Percentiles rank a stretch among this genome's conserved stretches.
Evolutionary conservation across 2,888 invertebrate genomes (phyloP).

Genomic region (Galerucella nymphaeae): DNA sequence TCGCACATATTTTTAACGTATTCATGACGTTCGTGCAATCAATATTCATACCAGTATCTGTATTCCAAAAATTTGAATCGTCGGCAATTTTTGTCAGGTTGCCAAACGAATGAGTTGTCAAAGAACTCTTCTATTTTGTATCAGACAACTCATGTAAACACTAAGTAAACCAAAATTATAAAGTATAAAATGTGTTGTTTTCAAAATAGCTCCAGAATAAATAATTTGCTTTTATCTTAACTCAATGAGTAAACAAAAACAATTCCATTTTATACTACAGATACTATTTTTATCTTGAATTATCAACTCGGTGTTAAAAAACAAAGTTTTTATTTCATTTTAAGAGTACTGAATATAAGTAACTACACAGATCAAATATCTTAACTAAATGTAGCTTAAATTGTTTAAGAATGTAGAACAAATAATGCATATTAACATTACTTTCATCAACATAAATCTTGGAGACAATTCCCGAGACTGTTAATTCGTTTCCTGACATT

Average conservation of each 20-base stretch:
- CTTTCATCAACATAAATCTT: too few species aligned
- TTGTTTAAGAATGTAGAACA: too few species aligned
- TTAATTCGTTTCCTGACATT: too few species aligned
- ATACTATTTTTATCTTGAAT: constrained; percentile 7
- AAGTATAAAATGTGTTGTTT: background rate
- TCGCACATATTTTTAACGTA: background rate
- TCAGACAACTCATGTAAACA: background rate
- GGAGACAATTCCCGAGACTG: too few species aligned
- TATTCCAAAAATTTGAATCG: constrained; percentile 3
- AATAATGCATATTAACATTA: too few species aligned
- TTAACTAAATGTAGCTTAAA: too few species aligned
- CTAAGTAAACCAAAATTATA: background rate
- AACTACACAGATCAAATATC: too few species aligned
- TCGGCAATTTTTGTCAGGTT: constrained; percentile 1
- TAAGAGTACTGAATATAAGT: background rate
- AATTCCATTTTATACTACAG: background rate
- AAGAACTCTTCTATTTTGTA: background rate
- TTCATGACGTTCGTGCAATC: background rate
- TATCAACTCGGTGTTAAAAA: background rate
- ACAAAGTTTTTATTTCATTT: background rate
- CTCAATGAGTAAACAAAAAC: background rate
- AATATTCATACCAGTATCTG: constrained; percentile 5
- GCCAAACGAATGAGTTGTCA: background rate
- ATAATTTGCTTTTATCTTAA: background rate
- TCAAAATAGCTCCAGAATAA: background rate